Evolutionary conservation across 2,888 invertebrate genomes (phyloP).

Genomic region (Apantesis nais): DNA sequence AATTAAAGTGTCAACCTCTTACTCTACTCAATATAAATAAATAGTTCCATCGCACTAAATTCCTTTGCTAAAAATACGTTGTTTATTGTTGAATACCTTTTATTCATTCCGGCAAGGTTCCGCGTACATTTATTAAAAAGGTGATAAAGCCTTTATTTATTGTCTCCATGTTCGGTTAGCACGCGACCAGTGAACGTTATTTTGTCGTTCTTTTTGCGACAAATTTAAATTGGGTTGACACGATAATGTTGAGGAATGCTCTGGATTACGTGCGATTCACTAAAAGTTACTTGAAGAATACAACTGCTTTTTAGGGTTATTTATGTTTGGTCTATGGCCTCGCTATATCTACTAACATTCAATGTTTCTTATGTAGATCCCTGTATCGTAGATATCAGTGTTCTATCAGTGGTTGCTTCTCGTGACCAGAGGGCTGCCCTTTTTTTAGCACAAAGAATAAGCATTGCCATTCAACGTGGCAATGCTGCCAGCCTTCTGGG

Average conservation of each 20-base stretch:
- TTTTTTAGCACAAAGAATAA: no score
- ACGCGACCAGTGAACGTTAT: constrained; percentile 66
- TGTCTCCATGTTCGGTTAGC: constrained; percentile 72
- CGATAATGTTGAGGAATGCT: constrained; percentile 49
- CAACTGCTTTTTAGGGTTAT: constrained; percentile 6
- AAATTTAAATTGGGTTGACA: constrained; percentile 52
- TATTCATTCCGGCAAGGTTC: constrained; percentile 76
- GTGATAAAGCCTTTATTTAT: constrained; percentile 82
- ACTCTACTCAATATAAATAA: constrained; percentile 24
- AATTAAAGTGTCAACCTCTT: background rate
- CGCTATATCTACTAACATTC: background rate
- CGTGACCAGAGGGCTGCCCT: no score
- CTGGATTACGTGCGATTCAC: constrained; percentile 38
- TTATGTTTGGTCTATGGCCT: background rate
- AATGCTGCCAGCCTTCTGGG: no score
- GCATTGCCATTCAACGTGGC: no score
- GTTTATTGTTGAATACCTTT: constrained; percentile 67
- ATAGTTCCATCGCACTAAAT: background rate
- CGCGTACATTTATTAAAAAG: constrained; percentile 81
- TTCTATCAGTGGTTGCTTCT: no score
- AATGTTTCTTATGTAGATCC: background rate
- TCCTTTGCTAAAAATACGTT: constrained; percentile 47
- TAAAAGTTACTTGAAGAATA: constrained; percentile 30
- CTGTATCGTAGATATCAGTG: background rate
- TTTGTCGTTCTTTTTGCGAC: constrained; percentile 43